Percentiles rank a stretch among this genome's conserved stretches.
These are phyloP conservation scores for Parthenolecanium corni DNA, from an alignment of 2,888 invertebrate genomes.

Conservation along the genomic window DNA sequence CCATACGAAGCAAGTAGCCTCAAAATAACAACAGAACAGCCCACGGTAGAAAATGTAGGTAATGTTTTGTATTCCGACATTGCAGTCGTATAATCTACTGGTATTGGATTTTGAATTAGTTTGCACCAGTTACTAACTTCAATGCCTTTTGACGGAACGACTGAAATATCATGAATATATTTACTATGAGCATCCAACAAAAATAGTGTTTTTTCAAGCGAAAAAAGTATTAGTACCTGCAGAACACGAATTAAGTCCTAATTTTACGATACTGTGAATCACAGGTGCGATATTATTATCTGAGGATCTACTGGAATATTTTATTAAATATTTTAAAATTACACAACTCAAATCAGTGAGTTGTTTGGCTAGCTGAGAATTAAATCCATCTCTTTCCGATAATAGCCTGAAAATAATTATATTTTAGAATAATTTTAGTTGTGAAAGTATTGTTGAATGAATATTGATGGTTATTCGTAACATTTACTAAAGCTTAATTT, in stretches of 20 bases:
- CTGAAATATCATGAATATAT: no score
- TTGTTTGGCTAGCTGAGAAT: constrained; percentile 2
- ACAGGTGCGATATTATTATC: neutral
- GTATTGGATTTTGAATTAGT: neutral
- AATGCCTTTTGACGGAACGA: neutral
- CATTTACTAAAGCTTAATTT: no score
- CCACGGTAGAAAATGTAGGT: neutral
- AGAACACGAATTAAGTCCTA: constrained; percentile 10
- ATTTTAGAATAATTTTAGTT: no score
- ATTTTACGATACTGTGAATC: constrained; percentile 1
- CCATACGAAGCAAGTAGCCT: neutral
- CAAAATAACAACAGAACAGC: neutral
- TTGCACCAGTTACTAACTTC: constrained; percentile 22
- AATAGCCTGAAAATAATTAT: constrained; percentile 1
- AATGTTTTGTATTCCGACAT: neutral
- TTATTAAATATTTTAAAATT: neutral
- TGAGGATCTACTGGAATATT: neutral
- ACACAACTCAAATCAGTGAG: neutral
- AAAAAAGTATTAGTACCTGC: neutral
- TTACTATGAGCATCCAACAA: no score
- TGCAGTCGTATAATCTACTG: neutral
- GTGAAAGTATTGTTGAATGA: no score
- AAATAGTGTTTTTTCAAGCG: no score
- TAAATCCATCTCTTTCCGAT: constrained; percentile 4
- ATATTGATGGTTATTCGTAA: no score